A percentile compares a stretch with the other conserved stretches of the same genome.
phyloP scores from a whole-genome alignment of 2,797 vertebrate genomes.

The Synaphobranchus kaupii region DNA sequence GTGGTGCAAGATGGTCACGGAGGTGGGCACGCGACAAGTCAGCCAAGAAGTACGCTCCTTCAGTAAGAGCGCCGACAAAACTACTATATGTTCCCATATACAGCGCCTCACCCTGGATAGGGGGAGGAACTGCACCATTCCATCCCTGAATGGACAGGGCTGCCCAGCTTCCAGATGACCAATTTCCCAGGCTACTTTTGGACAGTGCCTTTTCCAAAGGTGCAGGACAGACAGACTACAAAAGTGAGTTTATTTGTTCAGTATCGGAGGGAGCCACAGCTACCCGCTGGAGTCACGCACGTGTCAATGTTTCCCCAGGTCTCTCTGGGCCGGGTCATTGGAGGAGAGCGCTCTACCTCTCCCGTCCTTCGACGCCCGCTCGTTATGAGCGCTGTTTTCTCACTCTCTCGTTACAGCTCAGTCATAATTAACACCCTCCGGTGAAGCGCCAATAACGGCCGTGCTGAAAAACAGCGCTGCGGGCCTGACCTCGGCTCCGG shows the following conservation, averaged over 20 bases:
- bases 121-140: background rate
- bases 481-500: background rate
- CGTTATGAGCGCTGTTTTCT: background rate
- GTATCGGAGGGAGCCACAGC: background rate
- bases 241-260: background rate
- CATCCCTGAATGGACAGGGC: background rate
- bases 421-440: background rate
- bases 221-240: background rate
- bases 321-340: background rate
- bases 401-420: background rate
- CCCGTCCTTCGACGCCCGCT: background rate
- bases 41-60: background rate
- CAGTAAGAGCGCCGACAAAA: background rate
- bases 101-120: background rate
- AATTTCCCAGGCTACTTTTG: background rate
- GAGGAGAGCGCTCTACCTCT: background rate
- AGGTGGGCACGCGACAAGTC: background rate
- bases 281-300: background rate
- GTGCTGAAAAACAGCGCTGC: background rate
- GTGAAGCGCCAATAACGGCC: background rate
- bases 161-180: background rate
- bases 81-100: background rate
- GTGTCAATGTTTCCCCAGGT: background rate
- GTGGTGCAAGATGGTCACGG: background rate
- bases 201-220: background rate